Evolutionary conservation across 2,113 vertebrate species (phyloP), one percentile per base, ranked within the genome.

Genomic region (Chroicocephalus ridibundus): DNA sequence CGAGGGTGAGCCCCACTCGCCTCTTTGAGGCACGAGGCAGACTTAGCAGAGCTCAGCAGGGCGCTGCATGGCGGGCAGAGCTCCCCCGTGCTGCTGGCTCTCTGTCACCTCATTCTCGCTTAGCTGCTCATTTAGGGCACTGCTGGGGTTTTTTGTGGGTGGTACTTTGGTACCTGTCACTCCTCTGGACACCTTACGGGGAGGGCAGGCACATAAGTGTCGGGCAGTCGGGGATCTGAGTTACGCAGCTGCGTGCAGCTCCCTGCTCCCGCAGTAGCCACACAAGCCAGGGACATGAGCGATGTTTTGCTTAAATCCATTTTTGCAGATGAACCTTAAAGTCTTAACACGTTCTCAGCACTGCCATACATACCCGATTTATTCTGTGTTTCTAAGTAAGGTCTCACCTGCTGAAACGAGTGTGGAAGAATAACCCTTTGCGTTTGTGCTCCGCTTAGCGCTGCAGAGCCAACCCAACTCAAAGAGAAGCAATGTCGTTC

Each of bases 1-100:
- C 0, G 4, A 82, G 27, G 42, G 9, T 11, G 15, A 61, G 40
- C 46, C 14, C 21, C 3, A 0, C 21, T 65, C 51, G 13, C 25
- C 64, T 36, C 54, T 17, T 2, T 3, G 82, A 44, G 36, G 27
- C 16, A 14, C 1, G 2, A 71, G 55, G 60, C 17, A 5, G 51
- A 38, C 46, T 55, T 55, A 25, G 22, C 36, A n/a, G 65, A n/a
- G 38, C 64, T 49, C 65, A 32, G 38, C 16, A 32, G 38, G n/a
- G 58, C 38, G 6, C 9, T 4, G 51, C 2, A 0, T 3, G 25
- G 46, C 47, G 17, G 60, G 31, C n/a, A 29, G 66, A 3, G 29
- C 38, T 47, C 20, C 14, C 81, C 36, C 3, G 0, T 8, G 22
- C 9, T 14, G 34, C 32, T 19, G 32, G 49, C 13, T 29, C 38